Base-by-base conservation (phyloP, 2,888 invertebrate genomes). In the Dromius quadrimaculatus region DNA sequence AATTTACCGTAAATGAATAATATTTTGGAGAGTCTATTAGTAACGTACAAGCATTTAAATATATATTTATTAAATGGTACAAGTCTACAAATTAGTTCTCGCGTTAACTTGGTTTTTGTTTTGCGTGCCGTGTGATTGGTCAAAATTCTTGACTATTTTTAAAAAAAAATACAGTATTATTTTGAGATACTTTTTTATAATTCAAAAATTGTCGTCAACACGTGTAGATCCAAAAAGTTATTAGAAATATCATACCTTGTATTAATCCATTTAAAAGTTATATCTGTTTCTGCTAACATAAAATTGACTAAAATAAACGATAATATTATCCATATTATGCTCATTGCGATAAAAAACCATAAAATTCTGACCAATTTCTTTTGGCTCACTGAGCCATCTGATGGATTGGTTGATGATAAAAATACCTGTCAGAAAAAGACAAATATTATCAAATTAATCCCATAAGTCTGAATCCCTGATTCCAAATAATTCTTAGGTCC, bases 331-430 rank as follows among this genome's bases (percentile, higher is more conserved):
- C 93, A 91, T 1, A 90, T 76, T 3, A 90, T 80, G 74, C 92
- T 90, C 47, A 90, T 81, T 6, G 87, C 84, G 71, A 93, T 88
- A 76, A 92, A 91, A 43, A 90, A 81, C 91, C 93, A 93, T 2
- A 93, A 80, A 77, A 88, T 88, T 72, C 86, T 86, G 28, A 93
- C 86, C 19, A 93, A 82, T 36, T 87, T 87, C 74, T 87, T 89
- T 47, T 93, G 92, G 75, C 89, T 89, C 19, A 86, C 82, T 77
- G 83, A 85, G 50, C 89, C 88, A 80, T 89, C 88, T 0, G 88
- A 87, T 6, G 90, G 85, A 79, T 88, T 89, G 0, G 90, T 89
- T 0, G 92, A 90, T 71, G 92, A 83, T 32, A 93, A 83, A 78
- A 93, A 93, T 0, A 91, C 89, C 89, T 89, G 75, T 77, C 81